Conservation (phyloP, 2,888 invertebrate genomes). For the Hypomecis atomaria region DNA sequence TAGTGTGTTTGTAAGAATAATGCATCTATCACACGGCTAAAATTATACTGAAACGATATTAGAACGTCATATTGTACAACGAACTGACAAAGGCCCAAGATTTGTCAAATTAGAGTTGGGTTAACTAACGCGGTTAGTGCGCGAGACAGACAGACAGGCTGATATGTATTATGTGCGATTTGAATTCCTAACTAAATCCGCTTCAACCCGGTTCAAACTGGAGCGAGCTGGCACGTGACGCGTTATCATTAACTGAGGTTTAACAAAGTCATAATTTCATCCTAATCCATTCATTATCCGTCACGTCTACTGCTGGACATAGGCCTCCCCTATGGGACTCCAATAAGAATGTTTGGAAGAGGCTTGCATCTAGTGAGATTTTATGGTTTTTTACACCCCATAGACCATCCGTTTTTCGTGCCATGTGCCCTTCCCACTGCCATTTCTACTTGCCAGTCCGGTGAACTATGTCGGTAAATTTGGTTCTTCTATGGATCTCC, state of each 20-base stretch:
- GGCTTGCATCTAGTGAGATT: too few relatives aligned
- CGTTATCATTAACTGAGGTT: conserved; percentile 4
- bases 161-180: conserved; percentile 60
- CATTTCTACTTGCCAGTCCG: too few relatives aligned
- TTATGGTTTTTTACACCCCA: too few relatives aligned
- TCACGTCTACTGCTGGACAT: too few relatives aligned
- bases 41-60: conserved; percentile 9
- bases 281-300: too few relatives aligned
- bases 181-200: conserved; percentile 56
- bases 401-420: too few relatives aligned
- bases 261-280: background rate
- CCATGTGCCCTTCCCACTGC: too few relatives aligned
- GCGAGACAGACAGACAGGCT: conserved; percentile 54
- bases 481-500: too few relatives aligned
- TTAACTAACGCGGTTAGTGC: conserved; percentile 59
- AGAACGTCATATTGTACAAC: conserved; percentile 16
- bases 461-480: too few relatives aligned
- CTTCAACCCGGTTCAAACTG: conserved; percentile 40
- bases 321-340: too few relatives aligned
- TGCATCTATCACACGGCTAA: background rate
- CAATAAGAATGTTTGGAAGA: too few relatives aligned
- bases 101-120: conserved; percentile 60
- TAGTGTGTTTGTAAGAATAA: too few relatives aligned
- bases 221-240: conserved; percentile 12
- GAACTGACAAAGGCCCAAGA: conserved; percentile 45